Percentiles rank a stretch among this genome's conserved stretches.
Evolutionary conservation across 2,888 invertebrate species (phyloP).

Genomic region (Orthosia gothica): DNA sequence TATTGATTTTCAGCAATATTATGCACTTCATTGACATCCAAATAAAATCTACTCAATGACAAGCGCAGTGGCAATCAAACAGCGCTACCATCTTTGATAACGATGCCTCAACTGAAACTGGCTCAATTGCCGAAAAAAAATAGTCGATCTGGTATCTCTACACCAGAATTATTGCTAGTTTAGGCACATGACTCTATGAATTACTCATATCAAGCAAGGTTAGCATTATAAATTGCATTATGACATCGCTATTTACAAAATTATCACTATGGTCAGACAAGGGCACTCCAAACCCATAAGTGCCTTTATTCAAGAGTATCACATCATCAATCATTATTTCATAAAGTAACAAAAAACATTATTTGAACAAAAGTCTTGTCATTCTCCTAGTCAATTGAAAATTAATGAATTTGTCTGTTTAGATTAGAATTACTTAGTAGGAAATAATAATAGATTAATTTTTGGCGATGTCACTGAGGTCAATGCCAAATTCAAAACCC

Average conservation of each 20-base stretch:
- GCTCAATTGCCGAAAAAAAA: neutral
- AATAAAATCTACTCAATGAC: neutral
- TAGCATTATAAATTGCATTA: conserved; percentile 35
- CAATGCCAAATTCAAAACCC: conserved; percentile 24
- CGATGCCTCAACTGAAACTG: neutral
- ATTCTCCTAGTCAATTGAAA: conserved; percentile 33
- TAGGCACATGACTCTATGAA: conserved; percentile 5
- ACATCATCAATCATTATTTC: conserved; percentile 58
- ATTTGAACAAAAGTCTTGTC: conserved; percentile 43
- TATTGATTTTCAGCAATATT: neutral
- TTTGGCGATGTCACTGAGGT: conserved; percentile 35
- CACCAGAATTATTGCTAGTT: neutral
- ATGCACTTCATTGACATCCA: neutral
- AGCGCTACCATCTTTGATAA: neutral
- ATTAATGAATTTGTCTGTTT: conserved; percentile 37
- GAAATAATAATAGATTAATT: conserved; percentile 26
- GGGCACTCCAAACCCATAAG: conserved; percentile 30
- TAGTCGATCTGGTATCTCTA: neutral
- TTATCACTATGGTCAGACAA: conserved; percentile 24
- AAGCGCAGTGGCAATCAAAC: neutral
- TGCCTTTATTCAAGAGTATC: conserved; percentile 45
- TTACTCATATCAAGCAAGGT: conserved; percentile 34
- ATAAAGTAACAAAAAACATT: conserved; percentile 45
- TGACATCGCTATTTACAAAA: conserved; percentile 43
- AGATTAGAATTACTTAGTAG: conserved; percentile 25